Evolutionary conservation across 1,140 invertebrate species (phyloP).

Genomic region (Panulirus ornatus): DNA sequence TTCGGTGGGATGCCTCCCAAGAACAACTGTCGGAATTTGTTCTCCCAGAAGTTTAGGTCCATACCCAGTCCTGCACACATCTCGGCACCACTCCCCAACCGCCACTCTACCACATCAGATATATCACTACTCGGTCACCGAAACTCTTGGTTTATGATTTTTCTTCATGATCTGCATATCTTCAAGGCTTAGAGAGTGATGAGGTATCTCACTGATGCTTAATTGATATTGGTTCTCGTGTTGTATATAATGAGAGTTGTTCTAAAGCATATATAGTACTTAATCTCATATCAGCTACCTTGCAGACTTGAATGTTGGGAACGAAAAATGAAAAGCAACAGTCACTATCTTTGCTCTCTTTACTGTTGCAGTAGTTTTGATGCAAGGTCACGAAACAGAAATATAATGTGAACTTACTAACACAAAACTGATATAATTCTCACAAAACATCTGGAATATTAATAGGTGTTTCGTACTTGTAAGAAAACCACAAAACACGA

Average conservation of each 20-base stretch:
- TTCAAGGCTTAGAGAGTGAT: no score
- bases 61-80: constrained; percentile 35
- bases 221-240: not conserved
- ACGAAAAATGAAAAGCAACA: not conserved
- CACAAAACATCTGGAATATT: no score
- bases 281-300: not conserved
- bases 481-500: no score
- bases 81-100: not conserved
- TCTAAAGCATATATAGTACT: not conserved
- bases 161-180: not conserved
- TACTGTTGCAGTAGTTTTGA: no score
- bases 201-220: not conserved
- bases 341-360: not conserved
- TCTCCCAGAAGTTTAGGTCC: constrained; percentile 61
- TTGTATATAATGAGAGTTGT: not conserved
- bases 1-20: constrained; percentile 28
- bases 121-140: not conserved
- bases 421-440: no score
- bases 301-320: not conserved
- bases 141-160: not conserved
- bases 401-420: no score
- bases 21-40: constrained; percentile 58
- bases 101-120: not conserved
- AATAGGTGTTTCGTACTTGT: no score
- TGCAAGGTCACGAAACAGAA: no score